phyloP scores from a whole-genome alignment of 1,140 invertebrate genomes.

The Apis florea region DNA sequence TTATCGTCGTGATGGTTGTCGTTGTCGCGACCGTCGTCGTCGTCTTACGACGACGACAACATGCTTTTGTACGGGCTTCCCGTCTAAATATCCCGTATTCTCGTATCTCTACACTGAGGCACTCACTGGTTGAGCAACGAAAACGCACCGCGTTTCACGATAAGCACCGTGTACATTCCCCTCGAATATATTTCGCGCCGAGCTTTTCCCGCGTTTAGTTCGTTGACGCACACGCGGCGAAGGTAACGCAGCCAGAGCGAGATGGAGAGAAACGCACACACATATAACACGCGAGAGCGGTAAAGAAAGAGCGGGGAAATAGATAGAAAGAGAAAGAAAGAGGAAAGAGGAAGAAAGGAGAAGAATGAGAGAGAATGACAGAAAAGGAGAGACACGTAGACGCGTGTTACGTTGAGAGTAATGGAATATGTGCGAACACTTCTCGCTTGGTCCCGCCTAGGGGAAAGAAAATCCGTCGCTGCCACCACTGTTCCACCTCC shows the following conservation, averaged over 20 bases:
- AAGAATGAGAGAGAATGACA: not conserved
- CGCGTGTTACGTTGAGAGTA: constrained; percentile 20
- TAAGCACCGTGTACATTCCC: constrained; percentile 45
- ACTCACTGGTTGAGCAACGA: constrained; percentile 46
- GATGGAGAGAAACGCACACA: constrained; percentile 26
- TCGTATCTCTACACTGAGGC: constrained; percentile 38
- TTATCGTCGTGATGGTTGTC: constrained; percentile 15
- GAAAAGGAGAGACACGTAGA: constrained; percentile 29
- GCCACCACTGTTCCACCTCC: constrained; percentile 29
- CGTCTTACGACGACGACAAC: constrained; percentile 32
- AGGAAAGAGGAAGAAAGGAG: not conserved
- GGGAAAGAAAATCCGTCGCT: constrained; percentile 39
- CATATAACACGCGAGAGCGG: constrained; percentile 9
- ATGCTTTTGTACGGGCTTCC: constrained; percentile 14
- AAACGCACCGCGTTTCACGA: constrained; percentile 41
- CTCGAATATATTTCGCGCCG: constrained; percentile 24
- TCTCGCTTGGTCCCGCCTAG: constrained; percentile 19
- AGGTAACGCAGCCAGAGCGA: constrained; percentile 23
- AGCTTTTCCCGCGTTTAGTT: constrained; percentile 60
- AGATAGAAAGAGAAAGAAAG: not conserved
- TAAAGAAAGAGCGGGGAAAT: not conserved
- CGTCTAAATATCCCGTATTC: constrained; percentile 23
- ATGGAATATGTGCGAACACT: constrained; percentile 42
- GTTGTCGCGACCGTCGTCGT: constrained; percentile 39
- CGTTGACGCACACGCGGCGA: constrained; percentile 46